Evolutionary conservation across 2,113 vertebrate genomes (phyloP), one percentile per base, ranked within the genome.

Genomic region (Paracanthobrama guichenoti): DNA sequence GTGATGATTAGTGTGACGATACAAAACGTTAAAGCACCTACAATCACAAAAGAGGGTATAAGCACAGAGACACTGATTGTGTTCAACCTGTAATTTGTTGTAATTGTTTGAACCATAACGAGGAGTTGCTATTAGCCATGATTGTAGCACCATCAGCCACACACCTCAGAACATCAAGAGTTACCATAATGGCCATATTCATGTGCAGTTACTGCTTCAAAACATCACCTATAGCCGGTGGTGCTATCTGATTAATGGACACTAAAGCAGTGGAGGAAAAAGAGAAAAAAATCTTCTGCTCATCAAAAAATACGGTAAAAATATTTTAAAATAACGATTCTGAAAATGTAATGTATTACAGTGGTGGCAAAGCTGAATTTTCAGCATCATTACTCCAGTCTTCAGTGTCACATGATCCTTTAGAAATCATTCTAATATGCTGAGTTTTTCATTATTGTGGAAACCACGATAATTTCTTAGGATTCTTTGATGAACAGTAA

Each of bases 151-250:
- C 48, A 35, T 76, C 74, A n/a, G 50, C 9, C 2, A 12, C 28
- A 76, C 6, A n/a, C 50, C 18, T 67, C 64, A 22, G 2, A 69
- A 69, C 66, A 60, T 60, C 75, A 60, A 4, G 35, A 42, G 75
- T 46, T 46, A 46, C 57, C 22, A 42, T 86, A 60, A 48, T 44
- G 46, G 35, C 81, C 78, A 90, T 86, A 82, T 88, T 91, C 78
- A 59, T 90, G 72, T 87, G 84, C 22, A 91, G 74, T 81, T 85
- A 85, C 48, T 79, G 83, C 73, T 85, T 88, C 83, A 91, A 83
- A 18, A 73, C n/a, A 14, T 90, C 88, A 90, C 16, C 82, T 84
- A 39, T 6, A 87, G 90, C 89, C 86, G 86, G 44, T 60, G 84
- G 84, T 53, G 81, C 89, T 75, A 46, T 91, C 85, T 55, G 7